Percentiles rank a stretch among this genome's conserved stretches.
Evolutionary conservation across 2,113 vertebrate species (phyloP).

Genomic region (Peromyscus maniculatus): DNA sequence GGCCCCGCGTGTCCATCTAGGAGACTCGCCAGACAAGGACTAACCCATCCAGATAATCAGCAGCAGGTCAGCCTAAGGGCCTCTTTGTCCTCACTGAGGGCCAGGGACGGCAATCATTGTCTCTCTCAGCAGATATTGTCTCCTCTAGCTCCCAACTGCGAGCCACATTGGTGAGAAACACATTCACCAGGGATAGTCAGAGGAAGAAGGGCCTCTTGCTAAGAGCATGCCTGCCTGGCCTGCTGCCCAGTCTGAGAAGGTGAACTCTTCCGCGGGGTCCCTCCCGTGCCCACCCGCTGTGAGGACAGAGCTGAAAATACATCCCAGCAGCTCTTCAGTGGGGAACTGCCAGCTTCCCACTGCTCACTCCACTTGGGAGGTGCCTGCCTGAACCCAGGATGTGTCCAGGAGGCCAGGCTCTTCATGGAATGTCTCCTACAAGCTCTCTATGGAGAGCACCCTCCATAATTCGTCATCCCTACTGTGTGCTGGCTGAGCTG

Average conservation of each 20-base stretch:
- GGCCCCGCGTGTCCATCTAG: too few relatives aligned
- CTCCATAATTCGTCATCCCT: neutral
- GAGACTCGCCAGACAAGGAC: neutral
- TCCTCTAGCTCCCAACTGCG: neutral
- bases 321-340: neutral
- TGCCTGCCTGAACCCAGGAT: neutral
- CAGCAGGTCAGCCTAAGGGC: neutral
- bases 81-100: neutral
- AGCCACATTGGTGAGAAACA: neutral
- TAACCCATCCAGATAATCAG: neutral
- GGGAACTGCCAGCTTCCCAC: accelerated
- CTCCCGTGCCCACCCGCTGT: neutral
- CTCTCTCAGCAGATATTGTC: too few relatives aligned
- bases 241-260: neutral
- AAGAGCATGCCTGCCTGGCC: neutral
- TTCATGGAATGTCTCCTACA: neutral
- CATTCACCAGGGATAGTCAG: neutral
- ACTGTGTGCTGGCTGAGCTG: neutral
- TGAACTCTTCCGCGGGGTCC: neutral
- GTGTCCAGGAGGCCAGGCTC: neutral
- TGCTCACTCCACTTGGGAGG: neutral
- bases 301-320: neutral
- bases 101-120: too few relatives aligned
- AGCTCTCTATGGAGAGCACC: neutral
- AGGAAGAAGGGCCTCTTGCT: neutral